Evolutionary conservation across 2,113 vertebrate genomes (phyloP).

Genomic region (Marmota monax): DNA sequence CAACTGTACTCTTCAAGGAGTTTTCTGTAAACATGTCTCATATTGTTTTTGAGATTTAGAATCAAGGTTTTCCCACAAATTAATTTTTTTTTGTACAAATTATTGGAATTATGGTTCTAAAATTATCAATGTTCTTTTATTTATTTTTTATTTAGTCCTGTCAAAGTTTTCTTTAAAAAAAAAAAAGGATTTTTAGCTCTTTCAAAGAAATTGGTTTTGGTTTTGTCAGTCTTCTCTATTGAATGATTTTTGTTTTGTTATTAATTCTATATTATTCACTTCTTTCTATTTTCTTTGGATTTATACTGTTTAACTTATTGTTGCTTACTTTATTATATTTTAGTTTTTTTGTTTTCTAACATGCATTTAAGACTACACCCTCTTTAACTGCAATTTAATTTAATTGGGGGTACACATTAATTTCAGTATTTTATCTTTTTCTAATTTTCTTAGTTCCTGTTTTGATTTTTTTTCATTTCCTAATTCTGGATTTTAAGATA

Average conservation of each 20-base stretch:
- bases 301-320: not conserved
- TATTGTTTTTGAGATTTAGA: not conserved
- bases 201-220: not conserved
- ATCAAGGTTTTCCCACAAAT: conserved; percentile 50
- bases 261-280: not conserved
- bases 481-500: conserved; percentile 13
- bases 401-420: not conserved
- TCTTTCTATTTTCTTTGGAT: not conserved
- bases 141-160: not conserved
- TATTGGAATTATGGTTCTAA: conserved; percentile 30
- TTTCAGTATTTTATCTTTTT: not conserved
- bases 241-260: not conserved
- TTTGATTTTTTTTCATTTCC: not conserved
- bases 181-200: not conserved
- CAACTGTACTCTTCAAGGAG: not conserved
- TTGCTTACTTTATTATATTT: not conserved
- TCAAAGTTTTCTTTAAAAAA: not conserved
- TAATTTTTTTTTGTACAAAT: not conserved
- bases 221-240: not conserved
- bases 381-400: not conserved
- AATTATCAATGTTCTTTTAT: not conserved
- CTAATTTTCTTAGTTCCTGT: not conserved
- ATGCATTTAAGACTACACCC: not conserved
- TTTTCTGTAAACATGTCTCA: not conserved
- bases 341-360: not conserved